Percentiles rank a stretch among this genome's conserved stretches.
phyloP scores from a whole-genome alignment of 2,888 invertebrate species.

The Drosophila subquinaria region DNA sequence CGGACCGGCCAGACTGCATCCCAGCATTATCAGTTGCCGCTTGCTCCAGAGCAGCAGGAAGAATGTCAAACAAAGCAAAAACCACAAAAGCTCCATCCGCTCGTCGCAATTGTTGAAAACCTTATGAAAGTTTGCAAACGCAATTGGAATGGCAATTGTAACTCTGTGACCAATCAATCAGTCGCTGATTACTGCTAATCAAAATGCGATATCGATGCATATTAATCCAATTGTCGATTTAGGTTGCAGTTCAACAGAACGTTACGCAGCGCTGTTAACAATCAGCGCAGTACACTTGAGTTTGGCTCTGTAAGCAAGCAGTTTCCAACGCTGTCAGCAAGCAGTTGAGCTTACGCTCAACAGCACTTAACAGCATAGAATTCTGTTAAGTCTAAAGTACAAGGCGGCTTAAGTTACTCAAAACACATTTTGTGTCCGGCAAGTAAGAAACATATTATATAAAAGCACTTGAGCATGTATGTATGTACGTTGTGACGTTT shows the following conservation, averaged over 20 bases:
- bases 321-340: not conserved
- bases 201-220: slow-evolving; percentile 6
- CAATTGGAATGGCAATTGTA: slow-evolving; percentile 1
- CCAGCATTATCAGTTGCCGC: slow-evolving; percentile 63
- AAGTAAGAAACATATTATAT: too few species aligned
- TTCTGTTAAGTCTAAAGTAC: not conserved
- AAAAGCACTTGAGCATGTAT: not conserved
- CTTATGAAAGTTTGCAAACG: not conserved
- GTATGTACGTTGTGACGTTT: slow-evolving; percentile 1
- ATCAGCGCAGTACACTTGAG: not conserved
- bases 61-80: slow-evolving; percentile 22
- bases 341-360: not conserved
- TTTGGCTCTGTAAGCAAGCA: not conserved
- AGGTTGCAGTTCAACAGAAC: slow-evolving; percentile 19
- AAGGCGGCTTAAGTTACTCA: not conserved
- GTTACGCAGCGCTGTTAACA: slow-evolving; percentile 2
- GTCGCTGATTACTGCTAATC: slow-evolving; percentile 34
- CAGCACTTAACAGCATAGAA: not conserved
- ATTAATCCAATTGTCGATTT: slow-evolving; percentile 21
- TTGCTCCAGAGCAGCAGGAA: slow-evolving; percentile 56
- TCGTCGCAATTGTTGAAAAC: not conserved
- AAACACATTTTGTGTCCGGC: not conserved
- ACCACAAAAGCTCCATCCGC: slow-evolving; percentile 38
- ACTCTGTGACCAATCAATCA: slow-evolving; percentile 6
- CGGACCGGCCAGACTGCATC: slow-evolving; percentile 80